Conservation (phyloP, 2,113 vertebrate species). For the Tylochromis polylepis region DNA sequence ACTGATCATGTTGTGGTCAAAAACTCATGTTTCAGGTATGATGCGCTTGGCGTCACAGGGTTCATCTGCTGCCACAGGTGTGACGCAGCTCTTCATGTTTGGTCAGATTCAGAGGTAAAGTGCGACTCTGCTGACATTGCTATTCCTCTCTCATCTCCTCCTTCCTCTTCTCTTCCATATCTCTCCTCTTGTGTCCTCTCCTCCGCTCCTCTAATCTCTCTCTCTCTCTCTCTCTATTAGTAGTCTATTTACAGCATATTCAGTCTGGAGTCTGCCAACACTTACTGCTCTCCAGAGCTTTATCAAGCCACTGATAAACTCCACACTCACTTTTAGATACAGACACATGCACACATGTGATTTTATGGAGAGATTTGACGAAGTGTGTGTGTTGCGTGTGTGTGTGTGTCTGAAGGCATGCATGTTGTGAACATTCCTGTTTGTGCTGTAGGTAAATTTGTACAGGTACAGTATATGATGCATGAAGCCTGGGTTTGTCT, state of each 20-base stretch:
- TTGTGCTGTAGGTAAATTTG: not conserved
- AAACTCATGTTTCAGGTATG: not conserved
- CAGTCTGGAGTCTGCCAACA: slow-evolving; percentile 58
- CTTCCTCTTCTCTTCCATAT: slow-evolving; percentile 46
- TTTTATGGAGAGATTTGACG: slow-evolving; percentile 1
- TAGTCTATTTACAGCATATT: slow-evolving; percentile 70
- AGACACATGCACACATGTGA: not conserved
- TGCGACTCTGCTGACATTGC: slow-evolving; percentile 37
- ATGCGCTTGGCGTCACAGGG: not conserved
- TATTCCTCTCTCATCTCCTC: slow-evolving; percentile 53
- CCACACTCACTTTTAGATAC: slow-evolving; percentile 33
- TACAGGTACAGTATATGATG: not conserved
- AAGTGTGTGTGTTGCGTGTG: not conserved
- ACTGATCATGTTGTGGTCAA: not conserved
- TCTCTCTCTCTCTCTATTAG: slow-evolving; percentile 66
- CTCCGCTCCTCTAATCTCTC: slow-evolving; percentile 58
- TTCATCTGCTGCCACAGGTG: slow-evolving; percentile 34
- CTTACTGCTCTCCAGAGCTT: slow-evolving; percentile 62
- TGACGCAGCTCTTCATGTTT: not conserved
- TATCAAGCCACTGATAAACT: slow-evolving; percentile 65
- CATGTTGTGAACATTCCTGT: not conserved
- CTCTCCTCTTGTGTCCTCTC: slow-evolving; percentile 63
- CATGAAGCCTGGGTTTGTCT: not conserved
- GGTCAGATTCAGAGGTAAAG: slow-evolving; percentile 7
- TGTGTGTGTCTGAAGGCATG: not conserved